phyloP scores from a whole-genome alignment of 2,888 invertebrate species.

The Leptopterna dolabrata region DNA sequence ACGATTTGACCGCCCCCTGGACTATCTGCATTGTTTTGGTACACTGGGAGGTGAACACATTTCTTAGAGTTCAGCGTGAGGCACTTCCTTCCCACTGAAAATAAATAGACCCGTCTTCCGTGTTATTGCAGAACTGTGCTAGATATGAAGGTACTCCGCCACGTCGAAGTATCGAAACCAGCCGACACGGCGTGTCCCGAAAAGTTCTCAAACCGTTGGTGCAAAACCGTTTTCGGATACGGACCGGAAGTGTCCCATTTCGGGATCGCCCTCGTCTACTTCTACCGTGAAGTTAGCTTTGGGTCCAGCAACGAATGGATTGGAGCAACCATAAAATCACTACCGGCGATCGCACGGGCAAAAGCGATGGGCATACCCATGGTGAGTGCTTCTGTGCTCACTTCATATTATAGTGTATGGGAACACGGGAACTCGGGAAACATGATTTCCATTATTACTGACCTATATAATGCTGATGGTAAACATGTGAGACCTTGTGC shows the following conservation, averaged over 20 bases:
- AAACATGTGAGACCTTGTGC: too few relatives aligned
- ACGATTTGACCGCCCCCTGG: too few relatives aligned
- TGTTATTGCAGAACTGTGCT: neutral
- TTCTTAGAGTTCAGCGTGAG: too few relatives aligned
- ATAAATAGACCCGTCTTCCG: too few relatives aligned
- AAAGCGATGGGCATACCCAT: neutral
- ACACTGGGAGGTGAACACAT: too few relatives aligned
- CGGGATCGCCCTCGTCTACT: neutral
- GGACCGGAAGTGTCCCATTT: neutral
- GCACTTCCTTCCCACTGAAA: too few relatives aligned
- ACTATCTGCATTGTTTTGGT: too few relatives aligned
- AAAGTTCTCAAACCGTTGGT: neutral
- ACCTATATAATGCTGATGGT: too few relatives aligned
- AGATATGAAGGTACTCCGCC: slow-evolving; percentile 17
- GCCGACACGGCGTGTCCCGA: neutral
- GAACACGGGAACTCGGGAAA: too few relatives aligned
- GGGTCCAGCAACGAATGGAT: neutral
- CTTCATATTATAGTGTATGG: too few relatives aligned
- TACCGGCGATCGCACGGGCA: slow-evolving; percentile 15
- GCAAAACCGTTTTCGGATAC: slow-evolving; percentile 13
- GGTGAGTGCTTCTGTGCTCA: neutral
- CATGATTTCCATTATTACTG: too few relatives aligned
- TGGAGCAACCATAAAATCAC: neutral
- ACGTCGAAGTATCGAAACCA: neutral
- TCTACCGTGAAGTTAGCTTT: neutral